Conservation (phyloP, 2,888 invertebrate species). For the Auanema sp. region DNA sequence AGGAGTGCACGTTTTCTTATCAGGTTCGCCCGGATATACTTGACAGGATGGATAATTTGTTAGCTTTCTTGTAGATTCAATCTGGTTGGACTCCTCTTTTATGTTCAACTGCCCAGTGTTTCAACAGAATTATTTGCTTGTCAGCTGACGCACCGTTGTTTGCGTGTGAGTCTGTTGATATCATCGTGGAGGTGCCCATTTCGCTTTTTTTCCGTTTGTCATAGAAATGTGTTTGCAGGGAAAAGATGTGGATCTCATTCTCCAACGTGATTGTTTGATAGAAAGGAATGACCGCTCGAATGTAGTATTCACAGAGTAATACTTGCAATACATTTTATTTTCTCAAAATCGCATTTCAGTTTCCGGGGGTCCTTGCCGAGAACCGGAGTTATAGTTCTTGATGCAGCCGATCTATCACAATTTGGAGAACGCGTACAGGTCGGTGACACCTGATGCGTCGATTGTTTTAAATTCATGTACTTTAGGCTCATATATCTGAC, state of each 20-base stretch:
- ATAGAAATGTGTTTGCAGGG: constrained; percentile 6
- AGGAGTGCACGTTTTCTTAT: too few species aligned
- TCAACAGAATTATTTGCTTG: constrained; percentile 24
- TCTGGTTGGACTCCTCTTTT: constrained; percentile 38
- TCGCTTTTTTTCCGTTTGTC: background rate
- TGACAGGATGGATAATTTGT: too few species aligned
- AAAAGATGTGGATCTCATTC: background rate
- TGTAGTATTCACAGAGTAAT: too few species aligned
- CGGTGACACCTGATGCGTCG: too few species aligned
- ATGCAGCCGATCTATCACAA: background rate
- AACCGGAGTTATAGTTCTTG: constrained; percentile 3
- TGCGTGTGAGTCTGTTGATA: background rate
- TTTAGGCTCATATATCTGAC: constrained; percentile 13
- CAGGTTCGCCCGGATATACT: too few species aligned
- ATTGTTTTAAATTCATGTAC: too few species aligned
- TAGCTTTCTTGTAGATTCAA: constrained; percentile 21
- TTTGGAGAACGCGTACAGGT: constrained; percentile 13
- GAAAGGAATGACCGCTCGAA: background rate
- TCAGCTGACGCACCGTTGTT: constrained; percentile 19
- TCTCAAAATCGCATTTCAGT: too few species aligned
- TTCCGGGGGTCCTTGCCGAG: too few species aligned
- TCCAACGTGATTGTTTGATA: background rate
- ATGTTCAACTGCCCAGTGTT: constrained; percentile 33
- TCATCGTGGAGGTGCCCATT: constrained; percentile 7
- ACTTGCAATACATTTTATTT: too few species aligned